Percentiles rank a stretch among this genome's conserved stretches.
phyloP scores from a whole-genome alignment of 2,797 vertebrate species.

The Neosilurus hyrtlii region DNA sequence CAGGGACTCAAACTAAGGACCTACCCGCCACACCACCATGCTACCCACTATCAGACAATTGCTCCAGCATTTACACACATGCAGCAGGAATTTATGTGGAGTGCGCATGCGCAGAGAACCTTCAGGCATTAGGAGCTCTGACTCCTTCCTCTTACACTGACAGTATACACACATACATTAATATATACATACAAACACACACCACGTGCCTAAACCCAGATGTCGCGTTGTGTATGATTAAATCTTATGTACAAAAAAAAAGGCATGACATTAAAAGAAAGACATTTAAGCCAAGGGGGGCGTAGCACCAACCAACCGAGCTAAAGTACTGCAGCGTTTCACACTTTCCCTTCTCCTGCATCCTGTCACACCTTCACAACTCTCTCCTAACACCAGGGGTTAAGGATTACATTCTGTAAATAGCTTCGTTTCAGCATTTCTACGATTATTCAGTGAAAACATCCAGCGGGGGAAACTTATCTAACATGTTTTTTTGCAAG shows the following conservation, averaged over 20 bases:
- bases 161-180: not conserved
- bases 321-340: not conserved
- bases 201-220: not conserved
- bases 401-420: not conserved
- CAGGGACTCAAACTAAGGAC: no score
- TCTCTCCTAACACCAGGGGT: not conserved
- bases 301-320: not conserved
- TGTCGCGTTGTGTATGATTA: not conserved
- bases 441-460: not conserved
- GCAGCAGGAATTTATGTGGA: not conserved
- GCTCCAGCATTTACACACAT: not conserved
- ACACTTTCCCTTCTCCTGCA: not conserved
- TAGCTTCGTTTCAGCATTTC: not conserved
- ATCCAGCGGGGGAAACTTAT: no score
- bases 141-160: not conserved
- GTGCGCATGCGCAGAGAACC: conserved; percentile 7
- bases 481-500: not conserved
- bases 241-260: not conserved
- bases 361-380: not conserved
- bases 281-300: not conserved
- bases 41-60: not conserved
- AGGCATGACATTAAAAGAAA: not conserved
- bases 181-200: not conserved
- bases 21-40: no score
- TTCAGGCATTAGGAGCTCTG: not conserved